Evolutionary conservation across 2,113 vertebrate species (phyloP), one percentile per base, ranked within the genome.

Genomic region (Sebastes schlegelii): DNA sequence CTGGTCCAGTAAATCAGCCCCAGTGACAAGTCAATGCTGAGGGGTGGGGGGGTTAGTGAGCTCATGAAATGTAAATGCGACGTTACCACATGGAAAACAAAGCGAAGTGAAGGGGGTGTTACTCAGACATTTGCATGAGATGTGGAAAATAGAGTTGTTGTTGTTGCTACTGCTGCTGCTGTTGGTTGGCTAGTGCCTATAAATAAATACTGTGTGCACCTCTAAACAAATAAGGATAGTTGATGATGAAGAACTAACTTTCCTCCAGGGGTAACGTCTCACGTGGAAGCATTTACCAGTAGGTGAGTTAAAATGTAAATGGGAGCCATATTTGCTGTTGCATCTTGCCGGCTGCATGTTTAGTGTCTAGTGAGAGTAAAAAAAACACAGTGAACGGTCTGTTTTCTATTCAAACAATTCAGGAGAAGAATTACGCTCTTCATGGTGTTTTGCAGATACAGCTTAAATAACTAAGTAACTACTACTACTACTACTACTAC

Each of bases 1-100:
- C 77, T 92, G 94, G 95, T 86, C 94, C 79, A 95, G 95, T 97
- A 97, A 97, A 98, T 97, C 97, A 97, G 93, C 94, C 93, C 34
- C 91, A 89, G 94, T 96, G 96, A 96, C 97, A 96, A 96, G 96
- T 97, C 96, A 95, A 95, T 97, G 90, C 77, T 66, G 52, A 72
- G 78, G 49, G 79, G 79, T 16, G 4, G 13, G 4, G n/a, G 34
- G 34, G 83, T 87, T 85, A 86, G 86, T 21, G 73, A 89, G 87
- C 90, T 91, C 86, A 89, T 91, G 86, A 89, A 94, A 94, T 92
- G 92, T 85, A 93, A 94, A 94, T 91, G 84, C 51, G 55, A 5
- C n/a, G 61, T 72, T 86, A 74, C 83, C 83, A 40, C 67, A 54
- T 34, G 60, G 45, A 85, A 89, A 84, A 87, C 79, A 89, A 86